Conservation (phyloP, 1,140 invertebrate species). For the Bombus polaris region DNA sequence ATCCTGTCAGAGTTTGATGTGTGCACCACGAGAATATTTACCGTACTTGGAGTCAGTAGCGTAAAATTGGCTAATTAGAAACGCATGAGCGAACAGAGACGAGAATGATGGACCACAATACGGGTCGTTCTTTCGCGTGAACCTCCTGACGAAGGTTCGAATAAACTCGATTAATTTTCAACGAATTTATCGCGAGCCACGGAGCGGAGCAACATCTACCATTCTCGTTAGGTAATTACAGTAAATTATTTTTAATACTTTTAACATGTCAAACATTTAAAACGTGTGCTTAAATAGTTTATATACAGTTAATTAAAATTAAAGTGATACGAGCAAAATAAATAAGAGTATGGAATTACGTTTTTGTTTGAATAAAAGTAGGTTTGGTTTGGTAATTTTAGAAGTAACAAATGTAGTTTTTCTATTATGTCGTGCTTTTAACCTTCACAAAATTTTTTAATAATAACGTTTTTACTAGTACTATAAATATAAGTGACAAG, state of each 20-base stretch:
- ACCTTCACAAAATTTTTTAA: too few relatives aligned
- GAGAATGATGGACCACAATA: background rate
- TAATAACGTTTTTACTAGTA: too few relatives aligned
- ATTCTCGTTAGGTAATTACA: background rate
- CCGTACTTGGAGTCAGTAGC: conserved; percentile 44
- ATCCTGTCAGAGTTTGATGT: background rate
- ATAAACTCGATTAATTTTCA: background rate
- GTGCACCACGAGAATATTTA: conserved; percentile 24
- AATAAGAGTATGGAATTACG: too few relatives aligned
- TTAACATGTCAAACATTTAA: background rate
- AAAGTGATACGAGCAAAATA: too few relatives aligned
- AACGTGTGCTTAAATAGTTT: background rate
- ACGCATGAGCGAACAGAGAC: conserved; percentile 32
- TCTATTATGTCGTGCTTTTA: too few relatives aligned
- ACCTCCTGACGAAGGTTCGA: background rate
- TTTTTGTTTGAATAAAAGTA: too few relatives aligned
- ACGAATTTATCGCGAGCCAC: background rate
- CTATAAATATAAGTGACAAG: background rate
- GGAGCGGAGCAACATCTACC: background rate
- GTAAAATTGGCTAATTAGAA: conserved; percentile 64
- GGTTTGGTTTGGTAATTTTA: background rate
- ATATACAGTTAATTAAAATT: too few relatives aligned
- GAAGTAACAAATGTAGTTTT: too few relatives aligned
- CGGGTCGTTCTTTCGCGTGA: background rate
- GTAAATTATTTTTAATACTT: background rate